These are phyloP conservation scores for Carterocephalus palaemon DNA, from an alignment of 2,888 invertebrate species.

Conservation along the genomic window DNA sequence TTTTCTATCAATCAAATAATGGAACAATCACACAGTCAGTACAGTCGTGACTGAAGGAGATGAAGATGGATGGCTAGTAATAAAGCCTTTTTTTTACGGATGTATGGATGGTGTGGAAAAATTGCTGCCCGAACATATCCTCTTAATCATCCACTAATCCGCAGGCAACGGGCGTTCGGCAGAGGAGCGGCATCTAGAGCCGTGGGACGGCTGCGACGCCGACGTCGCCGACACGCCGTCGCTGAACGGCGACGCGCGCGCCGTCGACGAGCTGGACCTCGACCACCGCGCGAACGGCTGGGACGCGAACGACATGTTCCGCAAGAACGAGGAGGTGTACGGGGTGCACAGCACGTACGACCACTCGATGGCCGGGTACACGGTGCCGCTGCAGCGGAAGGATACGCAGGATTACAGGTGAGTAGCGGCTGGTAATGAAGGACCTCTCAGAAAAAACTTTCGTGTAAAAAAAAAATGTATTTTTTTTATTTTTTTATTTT, in stretches of 20 bases:
- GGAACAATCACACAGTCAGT: too few relatives aligned
- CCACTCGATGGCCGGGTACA: conserved; percentile 94
- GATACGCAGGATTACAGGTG: conserved; percentile 92
- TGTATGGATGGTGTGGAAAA: too few relatives aligned
- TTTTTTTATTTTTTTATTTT: too few relatives aligned
- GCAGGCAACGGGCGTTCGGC: conserved; percentile 62
- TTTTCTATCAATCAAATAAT: too few relatives aligned
- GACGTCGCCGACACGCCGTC: conserved; percentile 69
- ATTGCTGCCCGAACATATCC: neutral
- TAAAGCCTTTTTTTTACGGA: too few relatives aligned
- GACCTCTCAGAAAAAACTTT: too few relatives aligned
- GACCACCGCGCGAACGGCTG: conserved; percentile 93
- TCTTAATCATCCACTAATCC: neutral
- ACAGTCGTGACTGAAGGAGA: too few relatives aligned
- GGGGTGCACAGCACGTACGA: conserved; percentile 96
- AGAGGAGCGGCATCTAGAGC: conserved; percentile 90
- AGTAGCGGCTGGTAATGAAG: conserved; percentile 26
- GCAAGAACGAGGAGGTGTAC: conserved; percentile 92
- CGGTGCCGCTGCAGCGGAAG: conserved; percentile 89
- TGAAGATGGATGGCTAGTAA: too few relatives aligned
- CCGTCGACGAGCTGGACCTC: conserved; percentile 83
- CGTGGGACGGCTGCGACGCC: conserved; percentile 87
- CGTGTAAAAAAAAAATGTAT: too few relatives aligned
- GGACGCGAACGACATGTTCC: conserved; percentile 98
- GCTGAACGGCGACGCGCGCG: conserved; percentile 79